These are phyloP conservation scores for Halichoeres trimaculatus DNA, from an alignment of 2,113 vertebrate species.

Conservation along the genomic window DNA sequence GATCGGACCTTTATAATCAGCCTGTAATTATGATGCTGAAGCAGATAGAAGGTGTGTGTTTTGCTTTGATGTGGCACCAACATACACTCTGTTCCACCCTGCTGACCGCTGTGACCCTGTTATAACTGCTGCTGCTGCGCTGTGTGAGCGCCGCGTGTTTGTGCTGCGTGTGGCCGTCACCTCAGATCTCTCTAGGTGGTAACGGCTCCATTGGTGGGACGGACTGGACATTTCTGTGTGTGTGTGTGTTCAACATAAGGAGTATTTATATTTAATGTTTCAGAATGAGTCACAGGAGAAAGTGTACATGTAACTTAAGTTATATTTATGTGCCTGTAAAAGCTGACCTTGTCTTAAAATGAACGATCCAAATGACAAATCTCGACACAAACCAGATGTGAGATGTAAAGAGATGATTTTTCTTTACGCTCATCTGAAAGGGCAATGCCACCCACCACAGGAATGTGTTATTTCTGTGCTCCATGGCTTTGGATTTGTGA, in stretches of 20 bases:
- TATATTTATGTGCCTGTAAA: constrained; percentile 32
- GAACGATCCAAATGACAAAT: constrained; percentile 37
- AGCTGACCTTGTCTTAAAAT: constrained; percentile 38
- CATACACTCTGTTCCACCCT: constrained; percentile 59
- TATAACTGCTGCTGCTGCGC: constrained; percentile 36
- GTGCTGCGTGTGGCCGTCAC: constrained; percentile 70
- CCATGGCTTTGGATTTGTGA: constrained; percentile 40
- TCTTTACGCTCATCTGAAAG: constrained; percentile 34
- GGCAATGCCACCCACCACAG: constrained; percentile 52
- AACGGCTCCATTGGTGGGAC: constrained; percentile 47
- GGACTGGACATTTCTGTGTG: constrained; percentile 29
- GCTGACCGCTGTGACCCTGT: constrained; percentile 57
- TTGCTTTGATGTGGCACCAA: constrained; percentile 73
- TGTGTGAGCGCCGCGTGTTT: constrained; percentile 50
- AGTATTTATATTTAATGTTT: constrained; percentile 64
- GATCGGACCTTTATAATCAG: constrained; percentile 44
- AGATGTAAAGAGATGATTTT: constrained; percentile 29
- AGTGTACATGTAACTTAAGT: constrained; percentile 32
- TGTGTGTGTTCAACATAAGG: constrained; percentile 19
- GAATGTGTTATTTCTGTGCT: constrained; percentile 47
- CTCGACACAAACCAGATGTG: constrained; percentile 45
- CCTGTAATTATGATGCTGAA: constrained; percentile 59
- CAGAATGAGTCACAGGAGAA: constrained; percentile 49
- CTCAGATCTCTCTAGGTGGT: constrained; percentile 77
- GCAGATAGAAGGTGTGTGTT: constrained; percentile 64